Base-by-base conservation (phyloP, 2,888 invertebrate genomes). In the Plebejus argus region DNA sequence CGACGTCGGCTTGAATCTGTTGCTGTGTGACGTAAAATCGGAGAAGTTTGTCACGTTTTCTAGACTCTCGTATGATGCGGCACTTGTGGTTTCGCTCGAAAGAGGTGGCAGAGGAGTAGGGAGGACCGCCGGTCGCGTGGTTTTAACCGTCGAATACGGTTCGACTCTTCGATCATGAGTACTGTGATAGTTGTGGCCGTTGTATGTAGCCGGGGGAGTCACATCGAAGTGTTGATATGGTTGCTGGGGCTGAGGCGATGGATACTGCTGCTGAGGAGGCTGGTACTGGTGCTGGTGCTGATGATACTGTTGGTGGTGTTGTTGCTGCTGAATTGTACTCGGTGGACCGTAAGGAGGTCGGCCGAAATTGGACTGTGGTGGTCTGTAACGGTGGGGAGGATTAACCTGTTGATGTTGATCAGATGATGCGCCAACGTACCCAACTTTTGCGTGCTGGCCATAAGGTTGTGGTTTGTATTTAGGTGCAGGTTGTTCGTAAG, bases 51-150 rank as follows among this genome's bases (percentile, higher is more conserved):
- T 88, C 12, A 86, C 85, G 39, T 83, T 82, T 70, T 91, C 90
- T 28, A 84, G 83, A 76, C 80, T 78, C 77, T 87, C 88, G 10
- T 83, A 79, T 74, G 80, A 85, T 76, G 82, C 83, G 45, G 83
- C 84, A 74, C 84, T 82, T 2, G 84, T 84, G 6, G 84, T 82
- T 53, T 89, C 89, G 15, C 83, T 80, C 33, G 87, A 86, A 71
- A 84, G 81, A 76, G 83, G 80, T 6, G 83, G 82, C 3, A 84
- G 79, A 23, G 90, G 90, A 15, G 92, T 91, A 1, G 92, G 92
- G 76, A 91, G 82, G 75, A 90, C 86, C 12, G 90, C 88, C 12
- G 91, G 90, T 77, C 89, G 88, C 1, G 89, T 90, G 1, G 90
- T 87, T 83, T 89, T 91, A 7, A 87, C 79, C 8, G 85, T 79